A percentile compares a stretch with the other conserved stretches of the same genome.
phyloP scores from a whole-genome alignment of 2,888 invertebrate species.

The Hemaris fuciformis region DNA sequence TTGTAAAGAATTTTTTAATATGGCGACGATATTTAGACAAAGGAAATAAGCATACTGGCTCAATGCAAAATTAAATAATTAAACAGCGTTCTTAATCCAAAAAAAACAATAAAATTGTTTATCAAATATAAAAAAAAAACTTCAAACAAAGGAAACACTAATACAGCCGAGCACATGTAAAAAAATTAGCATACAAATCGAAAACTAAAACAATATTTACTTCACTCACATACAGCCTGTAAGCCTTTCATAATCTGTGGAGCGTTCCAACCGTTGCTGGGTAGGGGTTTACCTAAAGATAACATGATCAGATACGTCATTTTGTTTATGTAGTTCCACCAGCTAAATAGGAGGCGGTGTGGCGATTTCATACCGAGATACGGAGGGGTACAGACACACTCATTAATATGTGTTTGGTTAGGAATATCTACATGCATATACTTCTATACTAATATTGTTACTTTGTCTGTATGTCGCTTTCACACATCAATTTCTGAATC shows the following conservation, averaged over 20 bases:
- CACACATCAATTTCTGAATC: no score
- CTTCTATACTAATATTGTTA: no score
- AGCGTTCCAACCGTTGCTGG: not conserved
- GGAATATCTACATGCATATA: not conserved
- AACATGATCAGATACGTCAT: slow-evolving; percentile 4
- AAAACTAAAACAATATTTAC: slow-evolving; percentile 2
- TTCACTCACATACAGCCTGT: not conserved
- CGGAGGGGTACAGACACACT: not conserved
- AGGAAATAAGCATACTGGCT: no score
- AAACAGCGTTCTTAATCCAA: not conserved
- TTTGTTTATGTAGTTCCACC: not conserved
- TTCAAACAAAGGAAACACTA: not conserved
- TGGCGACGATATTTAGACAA: no score
- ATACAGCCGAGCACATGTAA: not conserved
- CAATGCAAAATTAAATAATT: no score
- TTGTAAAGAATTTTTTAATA: no score
- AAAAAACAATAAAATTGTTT: not conserved
- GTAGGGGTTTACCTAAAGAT: slow-evolving; percentile 5
- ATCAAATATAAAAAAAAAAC: no score
- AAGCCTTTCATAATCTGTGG: slow-evolving; percentile 4
- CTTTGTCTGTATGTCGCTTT: no score
- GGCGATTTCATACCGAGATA: not conserved
- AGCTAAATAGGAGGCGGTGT: not conserved
- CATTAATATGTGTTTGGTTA: not conserved
- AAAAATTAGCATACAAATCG: not conserved